phyloP scores from a whole-genome alignment of 2,797 vertebrate species.

The Diplodus sargus region DNA sequence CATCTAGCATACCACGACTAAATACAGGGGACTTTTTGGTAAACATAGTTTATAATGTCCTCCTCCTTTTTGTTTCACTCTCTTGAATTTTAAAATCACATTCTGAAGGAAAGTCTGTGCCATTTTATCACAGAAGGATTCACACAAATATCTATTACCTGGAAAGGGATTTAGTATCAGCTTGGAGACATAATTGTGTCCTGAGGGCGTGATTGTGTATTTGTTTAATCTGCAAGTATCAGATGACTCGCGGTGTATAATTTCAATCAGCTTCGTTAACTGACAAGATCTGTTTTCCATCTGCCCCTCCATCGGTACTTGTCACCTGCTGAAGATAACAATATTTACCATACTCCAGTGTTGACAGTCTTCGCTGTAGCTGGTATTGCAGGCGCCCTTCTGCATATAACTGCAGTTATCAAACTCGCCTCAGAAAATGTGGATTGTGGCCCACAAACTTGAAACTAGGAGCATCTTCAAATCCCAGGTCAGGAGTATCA shows the following conservation, averaged over 20 bases:
- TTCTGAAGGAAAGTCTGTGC: not conserved
- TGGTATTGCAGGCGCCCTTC: not conserved
- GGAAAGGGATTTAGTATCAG: conserved; percentile 20
- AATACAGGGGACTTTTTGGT: conserved; percentile 1
- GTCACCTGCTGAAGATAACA: conserved; percentile 29
- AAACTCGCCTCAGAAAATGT: not conserved
- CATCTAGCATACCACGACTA: not conserved
- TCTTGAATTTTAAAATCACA: not conserved
- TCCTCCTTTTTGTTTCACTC: not conserved
- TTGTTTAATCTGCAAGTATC: conserved; percentile 42
- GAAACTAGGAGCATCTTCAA: too few relatives aligned
- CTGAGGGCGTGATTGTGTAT: conserved; percentile 32
- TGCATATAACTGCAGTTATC: not conserved
- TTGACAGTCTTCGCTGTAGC: not conserved
- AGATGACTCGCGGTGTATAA: conserved; percentile 20
- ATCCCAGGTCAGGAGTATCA: too few relatives aligned
- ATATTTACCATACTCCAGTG: conserved; percentile 13
- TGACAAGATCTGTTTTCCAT: conserved; percentile 40
- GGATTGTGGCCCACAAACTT: too few relatives aligned
- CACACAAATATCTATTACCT: conserved; percentile 21
- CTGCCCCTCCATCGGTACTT: conserved; percentile 12
- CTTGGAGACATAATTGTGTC: conserved; percentile 29
- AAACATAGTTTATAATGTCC: not conserved
- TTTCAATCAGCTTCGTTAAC: conserved; percentile 37
- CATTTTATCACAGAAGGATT: conserved; percentile 1